Base-by-base conservation (phyloP, 64 coral and sea anemone genomes). In the Hydrozoanthus tunicans region DNA sequence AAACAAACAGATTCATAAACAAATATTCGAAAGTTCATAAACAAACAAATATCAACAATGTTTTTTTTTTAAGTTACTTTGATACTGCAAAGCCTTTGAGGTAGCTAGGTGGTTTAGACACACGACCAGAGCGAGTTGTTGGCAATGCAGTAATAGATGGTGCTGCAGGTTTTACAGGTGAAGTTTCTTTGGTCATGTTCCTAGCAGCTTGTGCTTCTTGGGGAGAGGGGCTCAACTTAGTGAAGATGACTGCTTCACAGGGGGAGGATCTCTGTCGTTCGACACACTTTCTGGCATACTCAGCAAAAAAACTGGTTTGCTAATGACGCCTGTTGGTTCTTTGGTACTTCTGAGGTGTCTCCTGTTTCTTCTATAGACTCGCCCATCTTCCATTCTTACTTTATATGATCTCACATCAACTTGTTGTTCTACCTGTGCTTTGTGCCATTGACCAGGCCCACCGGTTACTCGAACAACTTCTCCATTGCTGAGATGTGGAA, bases 361-460 rank as follows among this genome's bases (percentile, higher is more conserved):
- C 58, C 77, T 26, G 25, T 90, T 93, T 74, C 78, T 63, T 73
- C 77, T 53, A 68, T 15, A 64, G 6, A 81, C 7, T 82, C 64
- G 59, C 4, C 69, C 79, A 74, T 90, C 85, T 57, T 90, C 77
- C 11, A 78, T 82, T 6, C 27, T 72, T 2, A 93, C 86, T 7
- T 93, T n/a, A 55, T 93, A 77, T 20, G 92, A 69, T 17, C 86
- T 79, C 10, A 90, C 61, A 53, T 93, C 78, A 3, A 93, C 64
- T 83, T 93, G 77, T 8, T 82, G 32, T 60, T 93, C 86, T 9
- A 43, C 32, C 32, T 43, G 32, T 43, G 32, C 32, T 43, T 43
- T 43, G 32, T 43, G 32, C 32, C 32, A 89, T 13, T 59, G 25
- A 14, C 80, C 11, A 2, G 57, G 7, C 6, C 62, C 54, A 62